Conservation (phyloP, 2,888 invertebrate genomes). For the Nephrotoma flavescens region DNA sequence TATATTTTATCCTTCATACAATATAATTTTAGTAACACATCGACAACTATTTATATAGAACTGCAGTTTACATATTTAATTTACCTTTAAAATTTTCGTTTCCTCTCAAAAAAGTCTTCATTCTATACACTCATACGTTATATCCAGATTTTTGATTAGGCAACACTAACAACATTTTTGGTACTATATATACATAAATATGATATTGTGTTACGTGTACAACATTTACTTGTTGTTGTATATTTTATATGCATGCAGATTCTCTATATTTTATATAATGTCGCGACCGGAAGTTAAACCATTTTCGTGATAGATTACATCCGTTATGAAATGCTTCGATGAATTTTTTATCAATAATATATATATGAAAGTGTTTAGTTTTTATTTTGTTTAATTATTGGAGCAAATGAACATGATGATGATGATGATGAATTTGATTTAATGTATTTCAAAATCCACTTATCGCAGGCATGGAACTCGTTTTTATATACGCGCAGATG, state of each 20-base stretch:
- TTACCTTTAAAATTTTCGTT: no score
- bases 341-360: background rate
- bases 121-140: no score
- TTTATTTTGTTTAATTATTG: background rate
- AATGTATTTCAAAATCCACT: background rate
- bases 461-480: background rate
- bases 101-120: no score
- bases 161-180: background rate
- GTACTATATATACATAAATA: no score
- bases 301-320: constrained; percentile 6
- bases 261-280: background rate
- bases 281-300: constrained; percentile 4
- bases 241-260: no score
- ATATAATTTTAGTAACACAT: no score
- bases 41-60: no score
- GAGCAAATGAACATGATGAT: background rate
- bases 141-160: background rate
- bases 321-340: constrained; percentile 6
- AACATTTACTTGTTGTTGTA: no score
- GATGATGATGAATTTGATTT: background rate
- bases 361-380: background rate
- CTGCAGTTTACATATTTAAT: no score
- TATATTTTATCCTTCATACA: no score
- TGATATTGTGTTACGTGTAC: no score
- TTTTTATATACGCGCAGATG: background rate